Conservation (phyloP, 1,140 invertebrate species). For the Streblospio benedicti region DNA sequence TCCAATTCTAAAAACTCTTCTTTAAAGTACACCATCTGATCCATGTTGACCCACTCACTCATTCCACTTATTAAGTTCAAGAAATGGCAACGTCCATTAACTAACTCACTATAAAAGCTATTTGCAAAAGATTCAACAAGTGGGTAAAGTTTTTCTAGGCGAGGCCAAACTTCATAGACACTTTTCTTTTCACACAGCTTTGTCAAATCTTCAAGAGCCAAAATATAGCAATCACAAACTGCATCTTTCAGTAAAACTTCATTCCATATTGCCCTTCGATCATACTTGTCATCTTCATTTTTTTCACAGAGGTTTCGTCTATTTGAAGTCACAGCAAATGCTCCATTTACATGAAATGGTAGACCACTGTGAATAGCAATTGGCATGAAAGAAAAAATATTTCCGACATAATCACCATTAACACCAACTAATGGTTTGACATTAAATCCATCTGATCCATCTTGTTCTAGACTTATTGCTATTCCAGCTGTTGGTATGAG, state of each 20-base stretch:
- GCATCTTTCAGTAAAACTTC: slow-evolving; percentile 20
- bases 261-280: slow-evolving; percentile 25
- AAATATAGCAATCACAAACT: slow-evolving; percentile 12
- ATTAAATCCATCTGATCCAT: too few relatives aligned
- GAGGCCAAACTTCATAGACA: too few relatives aligned
- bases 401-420: not conserved
- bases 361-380: slow-evolving; percentile 25
- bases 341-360: slow-evolving; percentile 26
- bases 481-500: slow-evolving; percentile 18
- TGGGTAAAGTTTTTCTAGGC: too few relatives aligned
- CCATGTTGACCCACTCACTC: too few relatives aligned
- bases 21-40: too few relatives aligned
- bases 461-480: slow-evolving; percentile 17
- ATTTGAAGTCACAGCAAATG: slow-evolving; percentile 28
- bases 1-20: slow-evolving; percentile 6
- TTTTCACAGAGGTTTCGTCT: slow-evolving; percentile 17
- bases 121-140: too few relatives aligned
- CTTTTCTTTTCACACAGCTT: too few relatives aligned
- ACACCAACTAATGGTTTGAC: too few relatives aligned
- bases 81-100: too few relatives aligned
- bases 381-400: slow-evolving; percentile 26
- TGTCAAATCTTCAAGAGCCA: slow-evolving; percentile 10
- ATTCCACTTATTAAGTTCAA: too few relatives aligned
- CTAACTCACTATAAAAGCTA: too few relatives aligned
- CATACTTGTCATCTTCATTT: slow-evolving; percentile 23